These are phyloP conservation scores for Pocillopora meandrina DNA, from an alignment of 92 coral and sea anemone genomes.

Conservation along the genomic window DNA sequence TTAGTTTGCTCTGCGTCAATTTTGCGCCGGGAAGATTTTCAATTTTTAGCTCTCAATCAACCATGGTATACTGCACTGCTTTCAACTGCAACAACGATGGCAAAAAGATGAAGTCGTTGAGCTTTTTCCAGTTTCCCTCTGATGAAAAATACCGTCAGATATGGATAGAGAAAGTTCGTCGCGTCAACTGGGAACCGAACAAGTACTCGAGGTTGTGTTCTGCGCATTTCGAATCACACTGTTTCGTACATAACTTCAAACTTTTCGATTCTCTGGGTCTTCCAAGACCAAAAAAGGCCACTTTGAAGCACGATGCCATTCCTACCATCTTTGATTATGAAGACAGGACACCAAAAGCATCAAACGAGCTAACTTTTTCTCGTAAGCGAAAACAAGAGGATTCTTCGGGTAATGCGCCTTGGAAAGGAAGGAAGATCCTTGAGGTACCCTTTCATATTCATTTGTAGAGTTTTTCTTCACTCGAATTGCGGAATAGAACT, in stretches of 20 bases:
- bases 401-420: not conserved
- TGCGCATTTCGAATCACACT: constrained; percentile 34
- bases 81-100: constrained; percentile 44
- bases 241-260: constrained; percentile 8
- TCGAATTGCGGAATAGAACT: too few species aligned
- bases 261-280: constrained; percentile 31
- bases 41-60: not conserved
- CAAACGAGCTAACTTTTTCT: not conserved
- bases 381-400: constrained; percentile 33
- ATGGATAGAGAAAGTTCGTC: constrained; percentile 40
- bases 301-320: constrained; percentile 31
- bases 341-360: constrained; percentile 24
- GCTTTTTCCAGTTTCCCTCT: constrained; percentile 39
- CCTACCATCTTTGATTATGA: constrained; percentile 46
- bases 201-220: constrained; percentile 33
- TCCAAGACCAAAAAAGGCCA: constrained; percentile 31
- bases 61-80: constrained; percentile 34
- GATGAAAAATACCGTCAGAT: constrained; percentile 38
- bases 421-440: constrained; percentile 23
- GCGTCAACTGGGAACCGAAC: constrained; percentile 35
- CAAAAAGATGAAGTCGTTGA: constrained; percentile 10
- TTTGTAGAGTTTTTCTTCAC: not conserved
- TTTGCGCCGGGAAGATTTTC: not conserved
- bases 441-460: not conserved
- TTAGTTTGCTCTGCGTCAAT: not conserved